Base-by-base conservation (phyloP, 2,888 invertebrate species). In the Congeria kusceri region DNA sequence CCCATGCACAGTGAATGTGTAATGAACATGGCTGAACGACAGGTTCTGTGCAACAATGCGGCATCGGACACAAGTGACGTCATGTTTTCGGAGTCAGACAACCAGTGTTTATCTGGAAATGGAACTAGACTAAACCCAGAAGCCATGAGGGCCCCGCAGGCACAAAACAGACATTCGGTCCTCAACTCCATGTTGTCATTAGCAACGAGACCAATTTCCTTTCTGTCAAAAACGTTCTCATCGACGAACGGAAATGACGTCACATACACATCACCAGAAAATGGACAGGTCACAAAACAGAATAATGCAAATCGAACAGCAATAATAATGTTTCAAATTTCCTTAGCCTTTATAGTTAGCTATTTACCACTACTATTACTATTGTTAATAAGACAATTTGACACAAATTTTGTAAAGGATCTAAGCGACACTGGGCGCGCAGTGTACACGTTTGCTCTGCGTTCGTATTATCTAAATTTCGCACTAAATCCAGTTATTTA, bases 401-500 rank as follows among this genome's bases (percentile, higher is more conserved):
- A 80, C 62, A 65, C 57, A 2, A 39, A 62, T 11, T 83, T 85
- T 57, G 83, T 87, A 7, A 47, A 74, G 3, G 69, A 65, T 7
- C 20, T 87, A 47, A 63, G 58, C 15, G 74, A 77, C 23, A 46
- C 59, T 20, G 76, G 39, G n/a, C 80, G 77, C 32, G 69, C 80
- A 0, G 79, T 71, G 1, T 86, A 86, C 49, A 80, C 83, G 13
- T 83, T 87, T 56, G 80, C 76, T 58, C 56, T 86, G 46, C 56
- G 87, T 4, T 86, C 86, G 3, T 87, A 86, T 39, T 86, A 80
- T 58, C 27, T 87, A n/a, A 86, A 84, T 68, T 84, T 86, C 53
- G 85, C 87, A 4, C 57, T 85, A 11, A 89, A 89, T 68, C 88
- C 89, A 0, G 65, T 89, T 13, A 86, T 89, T 23, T 89, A 89